Conservation (phyloP, 1,140 invertebrate genomes). For the Bombus breviceps region DNA sequence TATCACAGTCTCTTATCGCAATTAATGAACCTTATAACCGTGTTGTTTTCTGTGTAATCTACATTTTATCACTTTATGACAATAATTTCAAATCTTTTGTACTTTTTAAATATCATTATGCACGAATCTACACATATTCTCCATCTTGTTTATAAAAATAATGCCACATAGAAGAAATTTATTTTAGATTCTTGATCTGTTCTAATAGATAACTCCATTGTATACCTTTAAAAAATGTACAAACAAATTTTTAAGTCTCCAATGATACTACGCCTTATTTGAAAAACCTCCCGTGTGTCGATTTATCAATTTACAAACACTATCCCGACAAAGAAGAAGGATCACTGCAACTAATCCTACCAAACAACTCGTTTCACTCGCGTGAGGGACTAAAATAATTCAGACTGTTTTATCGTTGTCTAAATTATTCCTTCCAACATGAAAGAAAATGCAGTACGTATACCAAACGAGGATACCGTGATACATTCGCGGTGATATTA, state of each 20-base stretch:
- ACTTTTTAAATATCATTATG: too few relatives aligned
- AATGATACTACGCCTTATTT: too few relatives aligned
- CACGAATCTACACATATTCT: too few relatives aligned
- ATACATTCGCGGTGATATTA: conserved; percentile 64
- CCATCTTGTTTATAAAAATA: background rate
- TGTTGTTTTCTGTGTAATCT: background rate
- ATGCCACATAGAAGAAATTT: background rate
- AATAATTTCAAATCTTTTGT: background rate
- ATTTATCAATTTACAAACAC: background rate
- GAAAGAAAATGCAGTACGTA: conserved; percentile 14
- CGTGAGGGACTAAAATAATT: background rate
- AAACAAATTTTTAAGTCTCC: background rate
- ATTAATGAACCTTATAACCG: background rate
- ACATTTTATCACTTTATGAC: background rate
- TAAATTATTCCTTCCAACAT: conserved; percentile 1
- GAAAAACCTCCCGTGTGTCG: background rate
- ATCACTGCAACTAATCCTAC: background rate
- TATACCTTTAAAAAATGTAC: background rate
- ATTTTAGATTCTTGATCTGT: background rate
- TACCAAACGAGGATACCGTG: conserved; percentile 24
- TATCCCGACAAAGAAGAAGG: too few relatives aligned
- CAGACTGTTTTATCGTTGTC: background rate
- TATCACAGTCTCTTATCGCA: background rate
- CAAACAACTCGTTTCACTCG: background rate
- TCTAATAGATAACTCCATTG: background rate